Conservation (phyloP, 2,113 vertebrate genomes). For the Rafetus swinhoei region DNA sequence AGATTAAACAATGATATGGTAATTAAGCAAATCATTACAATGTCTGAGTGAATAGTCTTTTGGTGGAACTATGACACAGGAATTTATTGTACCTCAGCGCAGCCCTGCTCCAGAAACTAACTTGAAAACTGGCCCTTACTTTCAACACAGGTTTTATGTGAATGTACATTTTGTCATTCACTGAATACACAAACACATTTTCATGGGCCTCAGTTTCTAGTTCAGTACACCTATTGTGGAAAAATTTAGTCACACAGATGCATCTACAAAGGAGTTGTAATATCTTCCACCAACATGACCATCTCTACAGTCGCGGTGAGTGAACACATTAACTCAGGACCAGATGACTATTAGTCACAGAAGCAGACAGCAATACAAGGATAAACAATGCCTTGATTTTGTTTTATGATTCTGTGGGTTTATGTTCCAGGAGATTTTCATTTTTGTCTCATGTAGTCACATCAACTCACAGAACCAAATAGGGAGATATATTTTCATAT, state of each 20-base stretch:
- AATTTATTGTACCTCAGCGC: not conserved
- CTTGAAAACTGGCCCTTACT: not conserved
- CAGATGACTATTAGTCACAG: constrained; percentile 5
- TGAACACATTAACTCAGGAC: not conserved
- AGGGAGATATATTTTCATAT: constrained; percentile 10
- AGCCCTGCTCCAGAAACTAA: not conserved
- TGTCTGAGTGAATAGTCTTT: not conserved
- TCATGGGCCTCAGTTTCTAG: not conserved
- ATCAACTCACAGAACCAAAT: constrained; percentile 28
- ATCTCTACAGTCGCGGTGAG: not conserved
- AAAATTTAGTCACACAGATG: not conserved
- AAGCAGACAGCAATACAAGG: not conserved
- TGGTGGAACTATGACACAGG: not conserved
- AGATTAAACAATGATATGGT: not conserved
- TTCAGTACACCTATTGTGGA: not conserved
- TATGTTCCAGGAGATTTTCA: constrained; percentile 9
- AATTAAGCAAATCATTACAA: not conserved
- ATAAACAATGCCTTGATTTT: not conserved
- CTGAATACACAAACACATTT: not conserved
- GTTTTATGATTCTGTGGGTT: constrained; percentile 21
- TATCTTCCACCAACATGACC: not conserved
- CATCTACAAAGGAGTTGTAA: not conserved
- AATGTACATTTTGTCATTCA: not conserved
- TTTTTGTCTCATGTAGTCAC: constrained; percentile 31
- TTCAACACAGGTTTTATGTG: not conserved